phyloP scores from a whole-genome alignment of 2,888 invertebrate genomes.

The Tipula unca region DNA sequence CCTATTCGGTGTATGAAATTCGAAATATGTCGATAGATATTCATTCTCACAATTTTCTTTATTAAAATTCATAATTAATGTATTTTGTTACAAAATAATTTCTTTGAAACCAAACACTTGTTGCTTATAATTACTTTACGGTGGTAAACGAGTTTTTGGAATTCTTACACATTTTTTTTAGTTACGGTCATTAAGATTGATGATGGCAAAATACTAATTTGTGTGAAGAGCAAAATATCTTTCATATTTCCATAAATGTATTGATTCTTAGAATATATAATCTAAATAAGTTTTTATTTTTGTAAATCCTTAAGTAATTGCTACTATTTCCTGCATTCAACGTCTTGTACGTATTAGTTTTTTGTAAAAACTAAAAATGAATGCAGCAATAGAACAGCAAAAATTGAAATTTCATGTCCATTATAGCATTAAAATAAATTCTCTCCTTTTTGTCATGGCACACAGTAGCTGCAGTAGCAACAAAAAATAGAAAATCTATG shows the following conservation, averaged over 20 bases:
- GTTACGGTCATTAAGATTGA: background rate
- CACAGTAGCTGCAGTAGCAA: background rate
- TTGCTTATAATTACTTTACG: background rate
- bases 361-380: too few species aligned
- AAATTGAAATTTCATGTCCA: background rate
- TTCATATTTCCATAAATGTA: too few species aligned
- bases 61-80: background rate
- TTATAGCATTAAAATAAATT: background rate
- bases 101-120: background rate
- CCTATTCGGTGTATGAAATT: background rate
- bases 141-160: background rate
- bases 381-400: background rate
- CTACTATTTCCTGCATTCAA: background rate
- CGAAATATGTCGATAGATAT: background rate
- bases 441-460: background rate
- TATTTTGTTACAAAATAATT: background rate
- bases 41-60: background rate
- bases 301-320: background rate
- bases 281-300: background rate
- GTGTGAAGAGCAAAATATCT: background rate
- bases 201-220: background rate
- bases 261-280: too few species aligned
- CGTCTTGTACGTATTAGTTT: background rate
- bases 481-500: background rate
- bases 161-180: background rate